phyloP scores from a whole-genome alignment of 2,797 vertebrate species.

The Leptoclinus maculatus region DNA sequence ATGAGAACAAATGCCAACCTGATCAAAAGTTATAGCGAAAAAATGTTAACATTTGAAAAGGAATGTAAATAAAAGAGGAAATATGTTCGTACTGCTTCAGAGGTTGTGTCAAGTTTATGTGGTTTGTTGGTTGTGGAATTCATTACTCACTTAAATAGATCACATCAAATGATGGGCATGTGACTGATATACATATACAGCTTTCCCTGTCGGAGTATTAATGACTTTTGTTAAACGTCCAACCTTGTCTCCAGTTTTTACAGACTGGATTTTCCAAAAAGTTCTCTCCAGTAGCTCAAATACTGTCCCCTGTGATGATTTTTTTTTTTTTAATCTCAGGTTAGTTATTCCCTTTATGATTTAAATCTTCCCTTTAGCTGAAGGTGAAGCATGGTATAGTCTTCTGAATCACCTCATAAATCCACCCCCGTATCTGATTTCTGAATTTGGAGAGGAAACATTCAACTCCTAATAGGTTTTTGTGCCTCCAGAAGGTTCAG shows the following conservation, averaged over 20 bases:
- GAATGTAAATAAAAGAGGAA: slow-evolving; percentile 93
- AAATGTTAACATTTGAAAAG: slow-evolving; percentile 91
- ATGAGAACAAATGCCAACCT: slow-evolving; percentile 88
- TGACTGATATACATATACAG: neutral
- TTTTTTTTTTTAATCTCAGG: slow-evolving; percentile 1
- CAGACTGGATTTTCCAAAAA: neutral
- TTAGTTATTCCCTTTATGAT: slow-evolving; percentile 17
- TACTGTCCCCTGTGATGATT: slow-evolving; percentile 1
- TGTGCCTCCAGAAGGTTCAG: slow-evolving; percentile 54
- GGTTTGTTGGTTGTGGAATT: slow-evolving; percentile 57
- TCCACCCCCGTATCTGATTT: slow-evolving; percentile 56
- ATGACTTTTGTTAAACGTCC: neutral
- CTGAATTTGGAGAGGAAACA: slow-evolving; percentile 61
- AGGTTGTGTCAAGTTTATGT: slow-evolving; percentile 86
- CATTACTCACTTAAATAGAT: neutral
- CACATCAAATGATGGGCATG: neutral
- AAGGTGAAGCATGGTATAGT: slow-evolving; percentile 27
- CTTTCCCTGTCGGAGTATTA: neutral
- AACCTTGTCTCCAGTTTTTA: neutral
- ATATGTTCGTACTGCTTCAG: slow-evolving; percentile 92
- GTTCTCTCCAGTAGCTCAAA: neutral
- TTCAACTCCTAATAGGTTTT: slow-evolving; percentile 64
- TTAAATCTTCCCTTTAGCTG: slow-evolving; percentile 20
- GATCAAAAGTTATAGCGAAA: slow-evolving; percentile 87
- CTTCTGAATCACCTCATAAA: slow-evolving; percentile 46